These are phyloP conservation scores for Drosophila austrosaltans DNA, from an alignment of 2,888 invertebrate genomes.

Conservation along the genomic window DNA sequence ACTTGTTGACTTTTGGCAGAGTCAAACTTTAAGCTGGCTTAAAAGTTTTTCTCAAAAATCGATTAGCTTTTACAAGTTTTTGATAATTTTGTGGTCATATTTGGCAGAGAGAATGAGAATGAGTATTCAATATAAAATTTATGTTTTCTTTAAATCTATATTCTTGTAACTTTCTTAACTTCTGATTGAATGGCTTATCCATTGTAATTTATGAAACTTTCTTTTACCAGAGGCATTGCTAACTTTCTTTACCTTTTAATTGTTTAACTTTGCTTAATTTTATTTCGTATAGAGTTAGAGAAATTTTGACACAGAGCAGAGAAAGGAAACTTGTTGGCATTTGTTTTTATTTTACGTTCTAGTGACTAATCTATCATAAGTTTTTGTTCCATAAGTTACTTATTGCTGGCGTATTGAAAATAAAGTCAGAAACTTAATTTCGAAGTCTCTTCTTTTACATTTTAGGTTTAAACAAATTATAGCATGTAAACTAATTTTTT, in stretches of 20 bases:
- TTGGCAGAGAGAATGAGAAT: conserved; percentile 14
- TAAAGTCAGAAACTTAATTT: no score
- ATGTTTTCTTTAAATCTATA: neutral
- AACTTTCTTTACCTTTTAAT: neutral
- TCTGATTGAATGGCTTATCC: neutral
- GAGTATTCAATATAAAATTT: neutral
- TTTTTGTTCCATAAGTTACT: no score
- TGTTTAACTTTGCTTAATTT: no score
- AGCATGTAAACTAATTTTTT: no score
- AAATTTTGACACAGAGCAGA: no score
- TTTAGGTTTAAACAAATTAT: no score
- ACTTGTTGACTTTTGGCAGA: conserved; percentile 73
- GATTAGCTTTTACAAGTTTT: conserved; percentile 36
- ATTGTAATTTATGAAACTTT: neutral
- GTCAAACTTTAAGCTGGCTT: conserved; percentile 59
- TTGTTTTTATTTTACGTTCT: no score
- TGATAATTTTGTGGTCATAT: conserved; percentile 28
- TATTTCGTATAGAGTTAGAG: no score
- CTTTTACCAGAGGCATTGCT: neutral
- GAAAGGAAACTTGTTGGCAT: no score
- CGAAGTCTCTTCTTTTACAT: no score
- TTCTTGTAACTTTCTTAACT: neutral
- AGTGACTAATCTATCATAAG: no score
- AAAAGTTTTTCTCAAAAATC: conserved; percentile 64
- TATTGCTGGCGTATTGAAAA: no score